Evolutionary conservation across 2,888 invertebrate species (phyloP).

Genomic region (Spodoptera exigua): DNA sequence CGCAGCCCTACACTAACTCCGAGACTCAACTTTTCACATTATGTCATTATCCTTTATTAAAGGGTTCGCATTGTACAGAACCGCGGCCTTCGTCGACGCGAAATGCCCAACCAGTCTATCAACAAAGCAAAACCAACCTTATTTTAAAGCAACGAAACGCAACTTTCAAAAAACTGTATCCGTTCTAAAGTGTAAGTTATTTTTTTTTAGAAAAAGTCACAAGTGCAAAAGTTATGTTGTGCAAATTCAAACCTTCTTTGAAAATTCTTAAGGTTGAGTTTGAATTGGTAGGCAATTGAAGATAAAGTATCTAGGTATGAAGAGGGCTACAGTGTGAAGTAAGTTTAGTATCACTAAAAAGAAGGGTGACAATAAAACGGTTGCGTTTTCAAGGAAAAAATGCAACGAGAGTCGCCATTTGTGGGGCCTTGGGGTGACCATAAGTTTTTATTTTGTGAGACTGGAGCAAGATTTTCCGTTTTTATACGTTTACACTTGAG

Average conservation of each 20-base stretch:
- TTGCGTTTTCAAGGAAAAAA: slow-evolving; percentile 59
- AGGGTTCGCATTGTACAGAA: slow-evolving; percentile 47
- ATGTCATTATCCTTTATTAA: slow-evolving; percentile 49
- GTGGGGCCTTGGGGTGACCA: slow-evolving; percentile 49
- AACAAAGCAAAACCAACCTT: slow-evolving; percentile 15
- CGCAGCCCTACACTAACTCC: no score
- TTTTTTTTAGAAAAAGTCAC: slow-evolving; percentile 1
- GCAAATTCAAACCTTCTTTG: not conserved
- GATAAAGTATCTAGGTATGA: slow-evolving; percentile 14
- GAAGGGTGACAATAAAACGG: slow-evolving; percentile 62
- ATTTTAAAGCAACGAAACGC: accelerated
- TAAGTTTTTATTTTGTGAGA: slow-evolving; percentile 17
- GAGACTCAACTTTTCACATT: slow-evolving; percentile 46
- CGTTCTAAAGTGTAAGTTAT: slow-evolving; percentile 14
- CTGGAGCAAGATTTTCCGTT: not conserved
- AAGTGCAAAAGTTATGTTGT: not conserved
- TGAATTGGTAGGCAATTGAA: not conserved
- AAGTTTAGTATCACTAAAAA: slow-evolving; percentile 63
- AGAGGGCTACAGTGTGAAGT: slow-evolving; percentile 55
- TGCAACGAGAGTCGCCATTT: slow-evolving; percentile 54
- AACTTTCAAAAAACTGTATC: not conserved
- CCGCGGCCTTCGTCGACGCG: slow-evolving; percentile 9
- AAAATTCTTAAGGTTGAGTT: accelerated
- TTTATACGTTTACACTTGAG: not conserved
- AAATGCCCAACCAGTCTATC: slow-evolving; percentile 18